Evolutionary conservation across 2,797 vertebrate genomes (phyloP), one percentile per base, ranked within the genome.

Genomic region (Botia kubotai): DNA sequence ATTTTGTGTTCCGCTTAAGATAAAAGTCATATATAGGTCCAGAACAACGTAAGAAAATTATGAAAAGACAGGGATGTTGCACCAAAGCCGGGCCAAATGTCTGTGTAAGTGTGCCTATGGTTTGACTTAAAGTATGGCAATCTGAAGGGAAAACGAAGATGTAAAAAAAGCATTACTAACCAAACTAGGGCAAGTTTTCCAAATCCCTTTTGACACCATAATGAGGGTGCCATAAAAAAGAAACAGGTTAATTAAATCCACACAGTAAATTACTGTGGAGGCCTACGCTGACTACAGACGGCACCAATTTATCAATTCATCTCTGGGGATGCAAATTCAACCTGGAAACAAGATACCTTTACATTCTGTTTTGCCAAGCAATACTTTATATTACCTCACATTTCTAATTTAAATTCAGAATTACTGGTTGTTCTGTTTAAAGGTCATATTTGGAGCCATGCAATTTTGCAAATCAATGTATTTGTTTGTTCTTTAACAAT

Each of bases 171-270:
- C 68, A 65, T 81, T 73, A 53, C 69, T 75, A 73, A 55, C 83
- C 85, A 84, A 92, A 89, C 81, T 90, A 88, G 89, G 88, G 65
- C 89, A 83, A 72, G 67, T 52, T 77, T 83, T 75, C 52, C 55
- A 79, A 83, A 81, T 86, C 88, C 70, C 85, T 21, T 79, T 75
- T 84, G 88, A 81, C 79, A 65, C 60, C 85, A 69, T 86, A 86
- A 88, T 83, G 87, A 90, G 87, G 70, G 75, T 77, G 77, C 85
- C 83, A 83, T 75, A 84, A 87, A 83, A 85, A 77, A 88, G 88
- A 89, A 91, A 85, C 90, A 88, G 91, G 90, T 91, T 92, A 90
- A 92, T 92, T 87, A 90, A 76, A 87, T 89, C 88, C 77, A 76
- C 79, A 75, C 79, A 53, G 72, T 74, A 81, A 82, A 84, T 83